Evolutionary conservation across 2,888 invertebrate genomes (phyloP), one percentile per base, ranked within the genome.

Genomic region (Scelioninae gen. 2): DNA sequence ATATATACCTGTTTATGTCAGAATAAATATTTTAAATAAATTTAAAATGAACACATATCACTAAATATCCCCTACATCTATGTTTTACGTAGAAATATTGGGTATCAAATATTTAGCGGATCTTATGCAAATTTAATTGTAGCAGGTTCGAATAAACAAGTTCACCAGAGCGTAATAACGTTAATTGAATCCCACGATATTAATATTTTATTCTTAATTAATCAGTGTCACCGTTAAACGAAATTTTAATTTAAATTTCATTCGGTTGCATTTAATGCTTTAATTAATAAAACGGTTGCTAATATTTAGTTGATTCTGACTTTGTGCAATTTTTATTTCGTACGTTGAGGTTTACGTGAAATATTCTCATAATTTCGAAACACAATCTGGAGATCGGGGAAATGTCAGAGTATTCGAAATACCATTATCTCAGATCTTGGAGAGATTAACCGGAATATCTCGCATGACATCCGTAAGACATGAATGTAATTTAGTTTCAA

Each of bases 381-480:
- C n/a, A 25, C 52, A 55, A 69, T 61, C 48, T 46, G 16, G 41
- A 35, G 55, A 63, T 63, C 57, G 15, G 50, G 11, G 25, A 63
- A 63, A 43, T 50, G 43, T 57, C 57, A 63, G 53, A 63, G 63
- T 70, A 50, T 70, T 19, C 43, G 7, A 50, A 70, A 70, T 70
- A 43, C 70, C 70, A 55, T 55, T 63, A 63, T 53, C 61, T 61
- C 19, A 37, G 53, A 69, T 61, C 53, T 52, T 55, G 15, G 45
- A 52, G 45, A 60, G 68, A 68, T 68, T 69, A 69, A 58, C 25
- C 41, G 41, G 57, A 67, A 43, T 69, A 61, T 61, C 31, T 35
- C 53, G 46, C 61, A 61, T 69, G 53, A 55, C 61, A 61, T 69
- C 61, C 46, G 69, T 69, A 69, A 61, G 68, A 58, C 68, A 60